Evolutionary conservation across 2,888 invertebrate genomes (phyloP), one percentile per base, ranked within the genome.

Genomic region (Agrilus cyanescens): DNA sequence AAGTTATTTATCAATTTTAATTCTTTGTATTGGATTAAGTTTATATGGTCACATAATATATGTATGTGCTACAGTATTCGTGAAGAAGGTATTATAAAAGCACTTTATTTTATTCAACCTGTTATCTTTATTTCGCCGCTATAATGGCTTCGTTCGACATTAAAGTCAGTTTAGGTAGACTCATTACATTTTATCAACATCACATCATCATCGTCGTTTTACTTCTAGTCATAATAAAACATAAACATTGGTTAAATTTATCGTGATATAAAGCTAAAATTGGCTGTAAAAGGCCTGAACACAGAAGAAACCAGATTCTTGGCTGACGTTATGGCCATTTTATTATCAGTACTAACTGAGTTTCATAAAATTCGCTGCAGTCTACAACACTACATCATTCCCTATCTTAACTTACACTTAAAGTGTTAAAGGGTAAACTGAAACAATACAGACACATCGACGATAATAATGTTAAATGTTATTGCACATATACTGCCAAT

Each of bases 241-340:
- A 60, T 62, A 59, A 62, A 60, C 61, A 63, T 61, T 62, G 62
- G 62, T 62, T 61, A 56, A 63, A 63, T 62, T 62, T 63, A 63
- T 62, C 62, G 61, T 61, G 62, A 59, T 62, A 63, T 62, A 62
- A 62, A 61, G 57, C 56, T 53, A 57, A 59, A 60, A 63, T 58
- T 59, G 61, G 57, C 55, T 53, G 56, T 62, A 61, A 62, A 58
- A 55, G 50, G 50, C 53, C 50, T 53, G 48, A 50, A 50, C 56
- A 55, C 54, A 45, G 41, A 54, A 57, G 52, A 54, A 55, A 54
- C 55, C 53, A 55, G 56, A 50, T 56, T 55, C 54, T 55, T 55
- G 54, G 52, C 53, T 52, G 51, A 37, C 50, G 48, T 56, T 57
- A 57, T 52, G 53, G 46, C 43, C 42, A 49, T 48, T 54, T 55